Base-by-base conservation (phyloP, 2,797 vertebrate species). In the Protonibea diacanthus region DNA sequence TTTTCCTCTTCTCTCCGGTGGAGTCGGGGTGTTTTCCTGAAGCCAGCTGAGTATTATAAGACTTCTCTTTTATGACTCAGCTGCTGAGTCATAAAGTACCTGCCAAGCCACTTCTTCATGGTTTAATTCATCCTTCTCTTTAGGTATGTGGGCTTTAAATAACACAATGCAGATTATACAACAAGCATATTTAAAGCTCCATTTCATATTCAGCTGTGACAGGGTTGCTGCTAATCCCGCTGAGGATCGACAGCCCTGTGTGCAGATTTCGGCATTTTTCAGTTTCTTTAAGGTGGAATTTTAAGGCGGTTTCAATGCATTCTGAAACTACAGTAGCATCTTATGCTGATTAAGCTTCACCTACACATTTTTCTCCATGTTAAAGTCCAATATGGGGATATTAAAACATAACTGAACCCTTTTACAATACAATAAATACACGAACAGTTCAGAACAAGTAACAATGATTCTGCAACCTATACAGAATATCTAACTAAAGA, bases 31-130 rank as follows among this genome's bases (percentile, higher is more conserved):
- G 70, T 78, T 78, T 84, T 38, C 77, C 65, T 29, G 44, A 14
- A 57, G 48, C 18, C 0, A 4, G 59, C 27, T 70, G 51, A 67
- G 61, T 17, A 38, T 59, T 44, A 58, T 8, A 69, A 71, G 83
- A 88, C 63, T 79, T 84, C 66, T 66, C 74, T 73, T 69, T 23
- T 25, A 71, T 82, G 80, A 82, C 70, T 80, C 82, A 83, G 62
- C 84, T 21, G 76, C 71, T 86, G 80, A 88, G 70, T 83, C 86
- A 66, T 14, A 20, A 33, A 60, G 42, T 12, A 66, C 74, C 71
- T 75, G 65, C 38, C 59, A 80, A 66, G 23, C 58, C 0, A 25
- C 53, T 44, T 59, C 53, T 27, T 1, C 2, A 4, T 49, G 64
- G 10, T 44, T 45, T 11, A 20, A 51, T 62, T 67, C 18, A 52